phyloP scores from a whole-genome alignment of 37 sponge, comb jelly and placozoan genomes.

The Haliclona indistincta region DNA sequence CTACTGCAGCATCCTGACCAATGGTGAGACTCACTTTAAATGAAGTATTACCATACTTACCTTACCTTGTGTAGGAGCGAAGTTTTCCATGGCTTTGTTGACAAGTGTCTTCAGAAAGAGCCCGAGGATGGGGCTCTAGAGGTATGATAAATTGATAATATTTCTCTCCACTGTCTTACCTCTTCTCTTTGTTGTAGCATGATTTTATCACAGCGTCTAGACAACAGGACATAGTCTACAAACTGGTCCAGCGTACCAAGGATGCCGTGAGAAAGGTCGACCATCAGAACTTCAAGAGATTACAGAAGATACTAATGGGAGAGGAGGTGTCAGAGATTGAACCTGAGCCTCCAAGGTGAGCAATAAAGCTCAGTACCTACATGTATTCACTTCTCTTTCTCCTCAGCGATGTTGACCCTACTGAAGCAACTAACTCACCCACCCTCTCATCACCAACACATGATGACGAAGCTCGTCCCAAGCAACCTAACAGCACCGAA shows the following conservation, averaged over 20 bases:
- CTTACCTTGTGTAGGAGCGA: constrained; percentile 42
- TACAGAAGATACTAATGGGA: constrained; percentile 85
- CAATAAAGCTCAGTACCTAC: too few relatives aligned
- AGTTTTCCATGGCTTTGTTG: constrained; percentile 69
- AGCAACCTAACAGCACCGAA: too few relatives aligned
- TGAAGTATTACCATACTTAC: too few relatives aligned
- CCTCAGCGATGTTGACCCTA: constrained; percentile 3
- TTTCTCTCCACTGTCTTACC: neutral
- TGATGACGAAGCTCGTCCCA: constrained; percentile 20
- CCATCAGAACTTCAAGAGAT: constrained; percentile 82
- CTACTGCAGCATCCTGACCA: constrained; percentile 65
- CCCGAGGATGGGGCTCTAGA: constrained; percentile 68
- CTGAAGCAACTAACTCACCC: constrained; percentile 2
- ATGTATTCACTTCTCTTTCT: constrained; percentile 10
- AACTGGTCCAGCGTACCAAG: constrained; percentile 87
- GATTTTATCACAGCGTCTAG: constrained; percentile 31
- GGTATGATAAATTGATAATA: too few relatives aligned
- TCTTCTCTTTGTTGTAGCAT: constrained; percentile 54
- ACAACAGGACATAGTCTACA: constrained; percentile 50
- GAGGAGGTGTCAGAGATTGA: constrained; percentile 6
- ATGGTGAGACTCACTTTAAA: too few relatives aligned
- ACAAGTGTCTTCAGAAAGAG: constrained; percentile 87
- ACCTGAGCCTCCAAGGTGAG: constrained; percentile 53
- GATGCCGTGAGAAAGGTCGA: constrained; percentile 85
- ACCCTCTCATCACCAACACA: constrained; percentile 24